Conservation (phyloP, 2,888 invertebrate species). For the Cremastinae sp. region DNA sequence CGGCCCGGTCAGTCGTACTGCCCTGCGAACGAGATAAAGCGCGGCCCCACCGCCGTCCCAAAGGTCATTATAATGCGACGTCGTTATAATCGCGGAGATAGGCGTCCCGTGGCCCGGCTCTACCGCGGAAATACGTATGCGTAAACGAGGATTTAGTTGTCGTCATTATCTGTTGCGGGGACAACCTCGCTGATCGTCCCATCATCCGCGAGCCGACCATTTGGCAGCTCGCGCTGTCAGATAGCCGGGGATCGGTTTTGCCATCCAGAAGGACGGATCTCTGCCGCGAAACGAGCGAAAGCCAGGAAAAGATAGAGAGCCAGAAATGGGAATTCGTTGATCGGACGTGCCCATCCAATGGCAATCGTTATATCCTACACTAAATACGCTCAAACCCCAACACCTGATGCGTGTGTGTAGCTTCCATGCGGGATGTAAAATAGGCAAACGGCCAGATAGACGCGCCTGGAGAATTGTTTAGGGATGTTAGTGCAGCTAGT, state of each 20-base stretch:
- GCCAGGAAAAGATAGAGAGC: constrained; percentile 4
- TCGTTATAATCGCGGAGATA: constrained; percentile 56
- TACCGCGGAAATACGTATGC: neutral
- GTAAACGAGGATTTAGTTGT: constrained; percentile 16
- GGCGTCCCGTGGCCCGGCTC: too few relatives aligned
- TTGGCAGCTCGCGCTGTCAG: too few relatives aligned
- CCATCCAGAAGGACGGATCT: too few relatives aligned
- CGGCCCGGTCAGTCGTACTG: constrained; percentile 96
- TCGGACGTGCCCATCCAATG: constrained; percentile 35
- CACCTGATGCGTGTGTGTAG: constrained; percentile 3
- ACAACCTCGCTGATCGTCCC: constrained; percentile 36
- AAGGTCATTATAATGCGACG: constrained; percentile 59
- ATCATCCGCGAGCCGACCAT: neutral
- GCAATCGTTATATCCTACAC: constrained; percentile 43
- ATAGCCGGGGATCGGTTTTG: neutral
- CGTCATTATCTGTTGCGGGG: constrained; percentile 53
- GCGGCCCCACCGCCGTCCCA: constrained; percentile 24
- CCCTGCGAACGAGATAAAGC: constrained; percentile 82
- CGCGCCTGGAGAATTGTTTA: neutral
- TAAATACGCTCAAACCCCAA: constrained; percentile 1
- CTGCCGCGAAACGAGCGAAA: neutral
- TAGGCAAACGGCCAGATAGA: constrained; percentile 8
- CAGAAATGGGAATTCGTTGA: constrained; percentile 28
- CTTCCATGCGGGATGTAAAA: neutral
- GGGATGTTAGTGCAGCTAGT: constrained; percentile 2